These are phyloP conservation scores for Cuniculus paca DNA, from an alignment of 2,797 vertebrate genomes.

Conservation along the genomic window DNA sequence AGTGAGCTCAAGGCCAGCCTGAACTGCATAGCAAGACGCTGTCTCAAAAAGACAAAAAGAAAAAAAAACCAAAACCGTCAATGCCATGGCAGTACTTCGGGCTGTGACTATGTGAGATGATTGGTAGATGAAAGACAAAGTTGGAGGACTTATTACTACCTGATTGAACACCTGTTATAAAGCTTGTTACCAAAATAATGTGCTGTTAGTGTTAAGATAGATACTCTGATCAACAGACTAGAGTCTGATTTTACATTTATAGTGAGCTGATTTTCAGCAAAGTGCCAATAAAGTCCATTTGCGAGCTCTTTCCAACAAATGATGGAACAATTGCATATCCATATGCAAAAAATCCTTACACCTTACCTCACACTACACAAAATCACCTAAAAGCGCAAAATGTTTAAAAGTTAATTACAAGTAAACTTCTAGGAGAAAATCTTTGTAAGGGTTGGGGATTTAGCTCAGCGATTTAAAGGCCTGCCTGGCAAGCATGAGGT, in stretches of 20 bases:
- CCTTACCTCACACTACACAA: neutral
- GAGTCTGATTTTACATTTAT: constrained; percentile 4
- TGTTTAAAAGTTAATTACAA: constrained; percentile 19
- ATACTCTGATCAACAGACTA: neutral
- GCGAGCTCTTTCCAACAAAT: constrained; percentile 28
- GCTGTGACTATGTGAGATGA: neutral
- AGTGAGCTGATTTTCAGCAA: constrained; percentile 59
- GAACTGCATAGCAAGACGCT: too few species aligned
- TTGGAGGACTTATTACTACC: neutral
- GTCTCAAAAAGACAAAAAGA: too few species aligned
- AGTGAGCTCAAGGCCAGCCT: too few species aligned
- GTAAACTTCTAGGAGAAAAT: constrained; percentile 41
- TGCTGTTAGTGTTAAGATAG: neutral
- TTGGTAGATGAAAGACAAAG: neutral
- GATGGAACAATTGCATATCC: neutral
- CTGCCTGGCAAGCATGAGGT: too few species aligned
- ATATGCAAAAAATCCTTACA: neutral
- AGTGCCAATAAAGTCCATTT: constrained; percentile 6
- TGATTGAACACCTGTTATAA: neutral
- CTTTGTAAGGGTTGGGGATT: too few species aligned
- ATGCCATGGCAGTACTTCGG: neutral
- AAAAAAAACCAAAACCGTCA: neutral
- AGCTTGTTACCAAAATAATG: neutral
- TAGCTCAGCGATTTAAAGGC: too few species aligned
- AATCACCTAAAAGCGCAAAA: neutral